Percentiles rank a stretch among this genome's conserved stretches.
Evolutionary conservation across 2,113 vertebrate species (phyloP).

Genomic region (Centropus bengalensis): DNA sequence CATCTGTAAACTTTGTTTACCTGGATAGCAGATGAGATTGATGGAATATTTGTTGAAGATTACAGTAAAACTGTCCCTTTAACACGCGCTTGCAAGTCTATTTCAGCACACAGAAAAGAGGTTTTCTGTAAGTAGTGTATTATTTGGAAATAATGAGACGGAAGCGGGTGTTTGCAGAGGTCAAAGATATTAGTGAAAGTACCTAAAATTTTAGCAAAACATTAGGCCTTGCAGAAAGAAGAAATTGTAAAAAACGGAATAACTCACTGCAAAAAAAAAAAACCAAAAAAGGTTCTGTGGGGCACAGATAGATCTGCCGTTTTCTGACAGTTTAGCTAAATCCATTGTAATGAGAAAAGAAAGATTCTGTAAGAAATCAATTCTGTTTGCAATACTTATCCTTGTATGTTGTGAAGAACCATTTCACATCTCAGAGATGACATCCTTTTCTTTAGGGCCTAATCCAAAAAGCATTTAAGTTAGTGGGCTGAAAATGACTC

Average conservation of each 20-base stretch:
- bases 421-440: slow-evolving; percentile 54
- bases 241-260: background rate
- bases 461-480: slow-evolving; percentile 56
- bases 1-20: background rate
- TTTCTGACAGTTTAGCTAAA: slow-evolving; percentile 67
- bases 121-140: background rate
- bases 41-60: background rate
- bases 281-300: background rate
- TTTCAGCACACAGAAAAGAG: background rate
- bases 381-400: slow-evolving; percentile 60
- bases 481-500: slow-evolving; percentile 51
- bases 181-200: slow-evolving; percentile 33
- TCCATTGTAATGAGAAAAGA: slow-evolving; percentile 66
- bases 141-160: background rate
- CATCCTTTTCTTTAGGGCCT: slow-evolving; percentile 56
- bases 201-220: slow-evolving; percentile 1
- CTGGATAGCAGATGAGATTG: background rate
- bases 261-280: background rate
- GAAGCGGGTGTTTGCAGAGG: background rate
- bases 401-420: slow-evolving; percentile 49
- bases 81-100: background rate
- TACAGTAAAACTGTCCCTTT: background rate
- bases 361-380: slow-evolving; percentile 56
- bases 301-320: slow-evolving; percentile 51
- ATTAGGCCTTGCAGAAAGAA: background rate